Evolutionary conservation across 2,888 invertebrate genomes (phyloP).

Genomic region (Aspidiotus rigidus): DNA sequence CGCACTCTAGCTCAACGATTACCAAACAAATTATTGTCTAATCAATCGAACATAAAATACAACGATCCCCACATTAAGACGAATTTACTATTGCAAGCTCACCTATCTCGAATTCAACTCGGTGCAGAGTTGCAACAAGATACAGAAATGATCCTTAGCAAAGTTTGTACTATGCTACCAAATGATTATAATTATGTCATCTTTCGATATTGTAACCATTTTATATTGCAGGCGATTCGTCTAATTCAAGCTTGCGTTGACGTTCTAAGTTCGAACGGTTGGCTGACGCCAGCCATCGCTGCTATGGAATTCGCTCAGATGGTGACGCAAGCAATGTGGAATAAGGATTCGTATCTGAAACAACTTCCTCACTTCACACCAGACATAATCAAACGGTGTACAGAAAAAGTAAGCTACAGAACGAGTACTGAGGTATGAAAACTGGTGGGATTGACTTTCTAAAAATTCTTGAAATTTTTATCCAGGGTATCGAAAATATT

Average conservation of each 20-base stretch:
- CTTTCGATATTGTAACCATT: background rate
- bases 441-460: background rate
- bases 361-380: conserved; percentile 90
- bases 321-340: conserved; percentile 99
- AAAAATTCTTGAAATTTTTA: conserved; percentile 2
- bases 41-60: conserved; percentile 62
- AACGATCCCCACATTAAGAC: conserved; percentile 97
- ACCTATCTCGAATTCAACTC: conserved; percentile 84
- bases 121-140: conserved; percentile 95
- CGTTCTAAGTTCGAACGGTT: conserved; percentile 89
- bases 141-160: conserved; percentile 79
- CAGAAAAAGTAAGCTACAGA: conserved; percentile 60
- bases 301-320: conserved; percentile 99
- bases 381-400: conserved; percentile 81
- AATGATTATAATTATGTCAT: background rate
- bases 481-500: conserved; percentile 70
- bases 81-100: conserved; percentile 89
- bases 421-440: background rate
- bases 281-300: conserved; percentile 95
- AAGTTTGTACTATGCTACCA: conserved; percentile 44
- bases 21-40: conserved; percentile 52
- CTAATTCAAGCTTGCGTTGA: conserved; percentile 92
- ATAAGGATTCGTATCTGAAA: conserved; percentile 92
- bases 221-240: conserved; percentile 56
- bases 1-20: conserved; percentile 52